Base-by-base conservation (phyloP, 2,797 vertebrate genomes). In the Apogon talboti region DNA sequence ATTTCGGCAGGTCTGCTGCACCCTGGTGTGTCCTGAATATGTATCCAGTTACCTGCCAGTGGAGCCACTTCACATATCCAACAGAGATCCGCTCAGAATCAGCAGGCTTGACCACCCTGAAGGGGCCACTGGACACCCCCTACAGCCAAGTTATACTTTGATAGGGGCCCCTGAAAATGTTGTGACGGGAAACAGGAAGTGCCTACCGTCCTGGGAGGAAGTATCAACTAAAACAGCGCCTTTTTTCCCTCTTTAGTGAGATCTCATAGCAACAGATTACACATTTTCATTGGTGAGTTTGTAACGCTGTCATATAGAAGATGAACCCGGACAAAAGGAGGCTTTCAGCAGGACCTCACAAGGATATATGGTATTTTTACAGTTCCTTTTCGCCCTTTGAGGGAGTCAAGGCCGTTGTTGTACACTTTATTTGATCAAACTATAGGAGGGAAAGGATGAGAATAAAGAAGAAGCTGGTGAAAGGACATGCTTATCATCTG, bases 171-270 rank as follows among this genome's bases (percentile, higher is more conserved):
- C 81, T 74, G 74, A 88, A 90, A 84, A 87, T 89, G 92, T 91
- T 92, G 87, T 90, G 91, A 93, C 72, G 47, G 82, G 74, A 73
- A 72, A 85, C 78, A 89, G 93, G 92, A 94, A 93, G 90, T 84
- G 43, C 83, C 76, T 65, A 60, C 85, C 60, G 85, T 81, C 84
- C 50, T 48, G 90, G 89, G 90, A 94, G 93, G 93, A 94, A 92
- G 88, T 93, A 92, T 93, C 90, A 90, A 92, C 93, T 93, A 86
- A 90, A 92, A 87, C 51, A 21, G 61, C 78, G 71, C 77, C 70
- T 89, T 81, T 89, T 87, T 85, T 87, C n/a, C 76, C 69, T 72
- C 89, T 89, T 84, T 75, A 71, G 71, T 63, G 72, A 84, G 74
- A 87, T 81, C 60, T 69, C 4, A 41, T 53, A n/a, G n/a, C n/a